phyloP scores from a whole-genome alignment of 2,888 invertebrate species.

The Microctonus hyperodae region DNA sequence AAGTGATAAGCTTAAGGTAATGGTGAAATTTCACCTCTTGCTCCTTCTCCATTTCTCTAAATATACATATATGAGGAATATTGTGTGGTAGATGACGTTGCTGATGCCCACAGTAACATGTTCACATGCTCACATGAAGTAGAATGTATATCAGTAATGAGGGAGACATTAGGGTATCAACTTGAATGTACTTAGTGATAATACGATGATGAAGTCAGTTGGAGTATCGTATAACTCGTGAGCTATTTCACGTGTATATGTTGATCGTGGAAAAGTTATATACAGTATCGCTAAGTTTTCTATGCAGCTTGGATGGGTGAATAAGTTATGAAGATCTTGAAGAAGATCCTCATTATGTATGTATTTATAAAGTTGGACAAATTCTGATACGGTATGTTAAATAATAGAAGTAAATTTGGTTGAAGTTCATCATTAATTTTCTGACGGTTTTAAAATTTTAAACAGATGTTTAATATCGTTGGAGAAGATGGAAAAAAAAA shows the following conservation, averaged over 20 bases:
- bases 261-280: neutral
- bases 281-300: neutral
- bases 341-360: too few relatives aligned
- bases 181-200: neutral
- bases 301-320: too few relatives aligned
- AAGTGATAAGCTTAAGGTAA: neutral
- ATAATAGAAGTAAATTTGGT: too few relatives aligned
- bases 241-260: neutral
- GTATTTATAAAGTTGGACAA: too few relatives aligned
- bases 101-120: neutral
- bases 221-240: neutral
- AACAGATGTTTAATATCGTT: too few relatives aligned
- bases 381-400: too few relatives aligned
- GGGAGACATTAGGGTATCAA: neutral
- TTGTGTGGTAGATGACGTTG: neutral
- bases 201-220: slow-evolving; percentile 7
- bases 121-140: neutral
- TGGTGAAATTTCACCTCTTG: neutral
- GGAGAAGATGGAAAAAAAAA: too few relatives aligned
- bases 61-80: too few relatives aligned
- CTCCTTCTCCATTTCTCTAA: neutral
- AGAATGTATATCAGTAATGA: neutral
- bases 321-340: too few relatives aligned
- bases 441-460: too few relatives aligned
- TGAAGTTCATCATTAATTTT: too few relatives aligned